These are phyloP conservation scores for Pachyrhynchus sulphureomaculatus DNA, from an alignment of 1,140 invertebrate species.

Conservation along the genomic window DNA sequence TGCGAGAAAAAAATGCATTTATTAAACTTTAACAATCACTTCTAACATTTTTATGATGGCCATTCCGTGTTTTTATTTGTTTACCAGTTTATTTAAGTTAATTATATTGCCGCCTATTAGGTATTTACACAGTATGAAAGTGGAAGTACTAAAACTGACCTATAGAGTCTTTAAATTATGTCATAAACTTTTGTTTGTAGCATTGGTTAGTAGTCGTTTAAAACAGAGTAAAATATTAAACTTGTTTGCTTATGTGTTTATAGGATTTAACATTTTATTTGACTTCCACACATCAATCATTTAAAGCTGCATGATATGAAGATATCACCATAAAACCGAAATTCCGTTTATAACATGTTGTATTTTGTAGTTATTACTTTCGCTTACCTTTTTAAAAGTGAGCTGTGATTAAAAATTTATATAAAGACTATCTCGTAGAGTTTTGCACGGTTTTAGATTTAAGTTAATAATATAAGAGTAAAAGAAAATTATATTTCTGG, in stretches of 20 bases:
- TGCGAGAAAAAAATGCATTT: too few relatives aligned
- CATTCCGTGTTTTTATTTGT: conserved; percentile 48
- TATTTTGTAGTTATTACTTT: too few relatives aligned
- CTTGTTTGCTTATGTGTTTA: conserved; percentile 45
- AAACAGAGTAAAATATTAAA: conserved; percentile 46
- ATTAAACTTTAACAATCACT: conserved; percentile 4
- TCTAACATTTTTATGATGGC: conserved; percentile 42
- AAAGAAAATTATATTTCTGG: too few relatives aligned
- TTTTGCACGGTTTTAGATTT: too few relatives aligned
- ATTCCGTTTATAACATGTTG: background rate
- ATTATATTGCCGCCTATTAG: conserved; percentile 49
- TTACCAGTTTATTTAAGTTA: conserved; percentile 49
- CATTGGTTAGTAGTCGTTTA: conserved; percentile 47
- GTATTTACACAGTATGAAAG: conserved; percentile 50
- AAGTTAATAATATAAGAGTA: too few relatives aligned
- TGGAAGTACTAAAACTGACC: conserved; percentile 50
- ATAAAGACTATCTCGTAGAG: too few relatives aligned
- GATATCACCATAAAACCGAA: conserved; percentile 20
- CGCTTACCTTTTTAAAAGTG: too few relatives aligned
- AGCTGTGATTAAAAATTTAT: too few relatives aligned
- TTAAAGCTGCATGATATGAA: conserved; percentile 16
- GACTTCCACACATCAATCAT: conserved; percentile 38
- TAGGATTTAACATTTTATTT: conserved; percentile 41
- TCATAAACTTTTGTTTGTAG: conserved; percentile 49
- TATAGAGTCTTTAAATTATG: conserved; percentile 48